Conservation (phyloP, 2,888 invertebrate genomes). For the Slavum lentiscoides region DNA sequence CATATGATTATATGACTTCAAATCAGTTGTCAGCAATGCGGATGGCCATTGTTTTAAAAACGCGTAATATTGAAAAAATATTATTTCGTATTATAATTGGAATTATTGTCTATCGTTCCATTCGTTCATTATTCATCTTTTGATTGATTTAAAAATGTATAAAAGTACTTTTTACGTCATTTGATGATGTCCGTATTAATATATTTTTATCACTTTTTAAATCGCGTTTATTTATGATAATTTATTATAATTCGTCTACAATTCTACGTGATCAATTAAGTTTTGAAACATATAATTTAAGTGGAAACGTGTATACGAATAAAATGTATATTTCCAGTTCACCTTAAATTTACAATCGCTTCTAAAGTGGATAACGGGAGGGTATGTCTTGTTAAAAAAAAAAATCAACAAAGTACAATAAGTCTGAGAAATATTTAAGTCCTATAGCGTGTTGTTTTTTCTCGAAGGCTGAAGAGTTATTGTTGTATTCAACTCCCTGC, state of each 20-base stretch:
- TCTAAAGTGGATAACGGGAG: neutral
- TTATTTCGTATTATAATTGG: slow-evolving; percentile 20
- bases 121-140: neutral
- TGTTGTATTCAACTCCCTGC: neutral
- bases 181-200: neutral
- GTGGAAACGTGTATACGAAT: too few relatives aligned
- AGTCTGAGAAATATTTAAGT: slow-evolving; percentile 17
- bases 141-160: slow-evolving; percentile 11
- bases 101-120: neutral
- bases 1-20: too few relatives aligned
- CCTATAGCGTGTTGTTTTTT: neutral
- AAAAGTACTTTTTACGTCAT: neutral
- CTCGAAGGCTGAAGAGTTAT: slow-evolving; percentile 4
- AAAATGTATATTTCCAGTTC: neutral
- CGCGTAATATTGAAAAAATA: slow-evolving; percentile 6
- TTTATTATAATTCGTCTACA: neutral
- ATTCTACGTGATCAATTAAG: neutral
- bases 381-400: neutral
- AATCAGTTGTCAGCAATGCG: slow-evolving; percentile 12
- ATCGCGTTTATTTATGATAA: neutral
- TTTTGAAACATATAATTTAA: too few relatives aligned
- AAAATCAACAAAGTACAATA: neutral
- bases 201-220: neutral
- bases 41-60: slow-evolving; percentile 10
- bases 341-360: neutral